Percentiles rank a stretch among this genome's conserved stretches.
Conservation (phyloP, 2,113 vertebrate genomes). For the Daphoenositta chrysoptera region DNA sequence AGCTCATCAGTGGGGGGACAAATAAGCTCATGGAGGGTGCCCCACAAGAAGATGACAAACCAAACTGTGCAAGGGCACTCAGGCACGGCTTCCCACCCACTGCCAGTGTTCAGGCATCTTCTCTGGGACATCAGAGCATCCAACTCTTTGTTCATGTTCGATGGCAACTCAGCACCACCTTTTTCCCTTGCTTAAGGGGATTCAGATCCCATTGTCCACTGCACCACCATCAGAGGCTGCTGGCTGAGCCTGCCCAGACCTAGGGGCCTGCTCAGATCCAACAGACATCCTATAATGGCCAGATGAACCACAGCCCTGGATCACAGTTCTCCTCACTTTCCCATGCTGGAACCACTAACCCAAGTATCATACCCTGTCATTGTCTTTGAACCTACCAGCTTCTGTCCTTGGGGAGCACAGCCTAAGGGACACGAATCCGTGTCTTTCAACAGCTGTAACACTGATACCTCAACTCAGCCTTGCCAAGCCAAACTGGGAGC, state of each 20-base stretch:
- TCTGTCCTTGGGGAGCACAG: background rate
- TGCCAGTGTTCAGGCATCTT: background rate
- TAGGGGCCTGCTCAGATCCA: background rate
- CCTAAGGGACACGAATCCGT: fast-evolving
- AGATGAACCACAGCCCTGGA: background rate
- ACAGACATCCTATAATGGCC: background rate
- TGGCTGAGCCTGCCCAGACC: background rate
- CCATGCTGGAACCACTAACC: background rate
- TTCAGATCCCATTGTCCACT: background rate
- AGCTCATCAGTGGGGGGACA: background rate
- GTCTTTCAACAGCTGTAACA: background rate
- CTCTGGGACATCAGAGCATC: background rate
- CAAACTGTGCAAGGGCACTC: background rate
- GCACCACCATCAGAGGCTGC: background rate
- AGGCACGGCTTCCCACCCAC: background rate
- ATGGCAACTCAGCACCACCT: background rate
- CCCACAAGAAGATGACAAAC: background rate
- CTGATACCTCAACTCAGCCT: background rate
- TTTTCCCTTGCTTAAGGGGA: background rate
- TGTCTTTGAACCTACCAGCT: background rate
- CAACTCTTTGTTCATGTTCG: fast-evolving
- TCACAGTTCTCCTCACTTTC: background rate
- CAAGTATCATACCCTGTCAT: fast-evolving
- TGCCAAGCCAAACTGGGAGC: background rate
- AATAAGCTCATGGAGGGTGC: background rate